phyloP scores from a whole-genome alignment of 2,888 invertebrate species.

The Byasa hedistus region DNA sequence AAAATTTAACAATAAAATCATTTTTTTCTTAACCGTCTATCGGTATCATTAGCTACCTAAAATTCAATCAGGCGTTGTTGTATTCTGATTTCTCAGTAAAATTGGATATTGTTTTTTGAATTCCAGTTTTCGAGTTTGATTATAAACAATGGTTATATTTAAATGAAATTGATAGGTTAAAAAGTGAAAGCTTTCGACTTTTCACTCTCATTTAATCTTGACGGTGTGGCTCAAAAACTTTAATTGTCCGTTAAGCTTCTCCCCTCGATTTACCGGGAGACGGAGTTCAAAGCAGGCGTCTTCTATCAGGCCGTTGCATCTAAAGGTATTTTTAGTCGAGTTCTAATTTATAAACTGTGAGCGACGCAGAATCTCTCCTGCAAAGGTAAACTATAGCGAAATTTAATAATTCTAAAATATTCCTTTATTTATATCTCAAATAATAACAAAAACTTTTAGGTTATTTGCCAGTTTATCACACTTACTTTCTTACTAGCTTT shows the following conservation, averaged over 20 bases:
- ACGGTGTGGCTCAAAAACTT: conserved; percentile 17
- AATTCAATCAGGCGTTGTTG: too few relatives aligned
- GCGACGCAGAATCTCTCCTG: neutral
- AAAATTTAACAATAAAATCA: too few relatives aligned
- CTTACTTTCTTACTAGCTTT: too few relatives aligned
- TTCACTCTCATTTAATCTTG: conserved; percentile 18
- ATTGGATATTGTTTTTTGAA: neutral
- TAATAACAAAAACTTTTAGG: neutral
- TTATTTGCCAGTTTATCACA: too few relatives aligned
- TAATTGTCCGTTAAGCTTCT: conserved; percentile 28
- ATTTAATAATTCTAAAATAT: neutral
- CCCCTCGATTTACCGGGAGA: conserved; percentile 24
- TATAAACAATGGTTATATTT: neutral
- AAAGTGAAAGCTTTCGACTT: neutral
- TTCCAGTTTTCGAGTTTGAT: neutral
- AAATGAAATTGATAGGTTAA: neutral
- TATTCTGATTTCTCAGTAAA: too few relatives aligned
- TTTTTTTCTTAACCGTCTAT: too few relatives aligned
- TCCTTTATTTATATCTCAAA: neutral
- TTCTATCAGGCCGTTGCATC: conserved; percentile 27
- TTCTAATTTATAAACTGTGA: conserved; percentile 6
- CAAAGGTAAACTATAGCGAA: neutral
- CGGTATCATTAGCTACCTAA: too few relatives aligned
- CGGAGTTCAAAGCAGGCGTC: conserved; percentile 25
- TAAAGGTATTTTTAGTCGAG: conserved; percentile 19